Percentiles rank a stretch among this genome's conserved stretches.
Evolutionary conservation across 1,140 invertebrate species (phyloP).

Genomic region (Monomorium pharaonis): DNA sequence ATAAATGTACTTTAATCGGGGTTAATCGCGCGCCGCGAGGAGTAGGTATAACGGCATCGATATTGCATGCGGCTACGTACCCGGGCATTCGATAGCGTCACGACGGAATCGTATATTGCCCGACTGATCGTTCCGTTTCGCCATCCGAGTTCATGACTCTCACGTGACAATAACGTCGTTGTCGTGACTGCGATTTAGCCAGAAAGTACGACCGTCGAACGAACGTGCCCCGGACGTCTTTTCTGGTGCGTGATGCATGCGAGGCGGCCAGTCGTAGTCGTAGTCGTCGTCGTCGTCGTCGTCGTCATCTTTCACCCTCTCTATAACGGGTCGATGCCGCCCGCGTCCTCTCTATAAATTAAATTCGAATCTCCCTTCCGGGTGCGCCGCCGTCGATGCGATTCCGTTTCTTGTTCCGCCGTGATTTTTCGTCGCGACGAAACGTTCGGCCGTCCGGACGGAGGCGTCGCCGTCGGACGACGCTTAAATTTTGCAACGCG

Average conservation of each 20-base stretch:
- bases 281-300: constrained; percentile 21
- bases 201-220: constrained; percentile 63
- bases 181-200: constrained; percentile 57
- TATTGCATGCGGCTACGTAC: constrained; percentile 37
- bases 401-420: constrained; percentile 14
- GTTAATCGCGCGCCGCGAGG: constrained; percentile 35
- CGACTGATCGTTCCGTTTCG: constrained; percentile 48
- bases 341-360: constrained; percentile 50
- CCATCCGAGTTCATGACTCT: constrained; percentile 54
- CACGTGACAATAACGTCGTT: constrained; percentile 58
- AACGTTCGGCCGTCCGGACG: constrained; percentile 3
- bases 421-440: constrained; percentile 40
- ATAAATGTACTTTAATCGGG: neutral
- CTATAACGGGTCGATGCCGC: constrained; percentile 42
- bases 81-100: constrained; percentile 22
- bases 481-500: constrained; percentile 82
- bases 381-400: neutral
- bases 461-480: constrained; percentile 18
- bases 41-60: constrained; percentile 42
- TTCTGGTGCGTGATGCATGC: constrained; percentile 5
- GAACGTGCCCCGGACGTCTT: constrained; percentile 56
- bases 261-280: too few species aligned
- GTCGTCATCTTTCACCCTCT: constrained; percentile 12
- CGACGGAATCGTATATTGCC: constrained; percentile 51
- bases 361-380: constrained; percentile 10